phyloP scores from a whole-genome alignment of 2,888 invertebrate species.

The Onchidella celtica region DNA sequence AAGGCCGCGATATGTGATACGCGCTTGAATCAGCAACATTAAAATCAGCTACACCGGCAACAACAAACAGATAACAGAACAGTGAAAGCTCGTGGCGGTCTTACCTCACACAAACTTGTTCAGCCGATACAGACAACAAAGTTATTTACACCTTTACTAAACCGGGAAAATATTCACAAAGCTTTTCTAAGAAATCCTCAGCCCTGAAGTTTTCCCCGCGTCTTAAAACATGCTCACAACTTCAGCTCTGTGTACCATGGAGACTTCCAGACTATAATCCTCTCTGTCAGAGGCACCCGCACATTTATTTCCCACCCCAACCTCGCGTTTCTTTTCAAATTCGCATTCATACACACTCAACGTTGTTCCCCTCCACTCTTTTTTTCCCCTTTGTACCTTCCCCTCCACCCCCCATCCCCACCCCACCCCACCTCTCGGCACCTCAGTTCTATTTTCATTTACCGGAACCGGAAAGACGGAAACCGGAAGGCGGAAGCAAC shows the following conservation, averaged over 20 bases:
- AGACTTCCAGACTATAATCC: neutral
- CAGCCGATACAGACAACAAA: too few relatives aligned
- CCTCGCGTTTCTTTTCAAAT: neutral
- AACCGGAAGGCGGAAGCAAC: constrained; percentile 43
- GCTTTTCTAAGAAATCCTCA: too few relatives aligned
- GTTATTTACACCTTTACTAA: too few relatives aligned
- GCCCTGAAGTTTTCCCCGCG: too few relatives aligned
- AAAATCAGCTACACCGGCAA: too few relatives aligned
- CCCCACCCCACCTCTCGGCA: neutral
- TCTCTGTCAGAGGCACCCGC: neutral
- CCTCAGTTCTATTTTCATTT: constrained; percentile 15
- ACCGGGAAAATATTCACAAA: too few relatives aligned
- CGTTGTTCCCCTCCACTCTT: neutral
- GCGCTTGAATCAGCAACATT: too few relatives aligned
- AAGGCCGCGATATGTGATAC: too few relatives aligned
- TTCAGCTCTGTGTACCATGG: neutral
- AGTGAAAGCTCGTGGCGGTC: too few relatives aligned
- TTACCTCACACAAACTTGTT: too few relatives aligned
- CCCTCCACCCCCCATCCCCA: neutral
- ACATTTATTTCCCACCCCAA: neutral
- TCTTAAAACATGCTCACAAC: neutral
- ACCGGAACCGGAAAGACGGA: constrained; percentile 39
- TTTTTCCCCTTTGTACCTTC: neutral
- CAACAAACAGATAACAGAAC: too few relatives aligned
- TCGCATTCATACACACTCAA: neutral